Base-by-base conservation (phyloP, 1,140 invertebrate genomes). In the Theocolax elegans region DNA sequence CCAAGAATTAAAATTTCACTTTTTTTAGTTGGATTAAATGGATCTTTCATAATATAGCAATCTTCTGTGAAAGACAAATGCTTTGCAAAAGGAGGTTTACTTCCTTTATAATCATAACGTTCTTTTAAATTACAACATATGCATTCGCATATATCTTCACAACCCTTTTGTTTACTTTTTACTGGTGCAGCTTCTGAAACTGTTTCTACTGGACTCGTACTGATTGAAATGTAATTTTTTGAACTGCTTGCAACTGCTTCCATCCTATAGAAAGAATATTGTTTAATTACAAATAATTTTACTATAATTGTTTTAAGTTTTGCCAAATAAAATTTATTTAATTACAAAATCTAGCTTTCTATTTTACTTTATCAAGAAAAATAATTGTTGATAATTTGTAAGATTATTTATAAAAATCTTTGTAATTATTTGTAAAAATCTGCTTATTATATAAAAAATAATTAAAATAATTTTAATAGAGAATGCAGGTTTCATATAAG, bases 11-110 rank as follows among this genome's bases (percentile, higher is more conserved):
- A 79, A 77, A 93, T 89, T 82, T 93, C 89, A 31, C 89, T 89
- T 79, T 87, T 90, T 70, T 88, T 88, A 17, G 89, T 87, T 1
- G 90, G 83, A 77, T 89, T 89, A 77, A 95, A 96, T 3, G 94
- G 94, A 87, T 96, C 94, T 78, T 92, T 91, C 88, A 94, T 93
- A 0, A 95, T 81, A 81, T 92, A 96, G 70, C 89, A 90, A 12
- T 93, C 89, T 81, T 93, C 92, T 51, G 85, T 82, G 70, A 93
- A 90, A 69, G 79, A 76, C 9, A 91, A 80, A 31, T 86, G 80
- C 70, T 88, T 87, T 13, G 89, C 88, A 78, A 93, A 94, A 3
- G 92, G 90, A 46, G 93, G 92, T 73, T 87, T 87, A 6, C 78
- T 84, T 1, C 93, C 93, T 81, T 90, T 92, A 77, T 93, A 94